Conservation (phyloP, 2,113 vertebrate genomes). For the Gorsachius goisagi region DNA sequence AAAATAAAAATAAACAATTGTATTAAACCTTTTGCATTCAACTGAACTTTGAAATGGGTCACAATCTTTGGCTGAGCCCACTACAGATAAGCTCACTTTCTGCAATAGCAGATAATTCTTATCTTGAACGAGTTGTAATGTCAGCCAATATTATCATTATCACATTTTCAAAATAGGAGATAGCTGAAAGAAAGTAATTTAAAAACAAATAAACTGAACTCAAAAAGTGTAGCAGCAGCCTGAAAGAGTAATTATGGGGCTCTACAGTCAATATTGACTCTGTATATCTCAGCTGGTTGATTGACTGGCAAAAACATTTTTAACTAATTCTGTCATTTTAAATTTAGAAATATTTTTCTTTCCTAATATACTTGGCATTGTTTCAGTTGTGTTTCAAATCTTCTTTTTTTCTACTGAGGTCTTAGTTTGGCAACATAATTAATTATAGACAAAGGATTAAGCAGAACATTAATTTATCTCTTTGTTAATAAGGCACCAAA, state of each 20-base stretch:
- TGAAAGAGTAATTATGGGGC: neutral
- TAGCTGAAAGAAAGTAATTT: constrained; percentile 10
- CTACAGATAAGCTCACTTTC: neutral
- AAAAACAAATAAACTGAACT: constrained; percentile 24
- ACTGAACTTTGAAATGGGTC: constrained; percentile 9
- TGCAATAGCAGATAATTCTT: constrained; percentile 24
- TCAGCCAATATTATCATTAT: constrained; percentile 24
- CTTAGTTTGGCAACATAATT: neutral
- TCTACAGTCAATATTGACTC: neutral
- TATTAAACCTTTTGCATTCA: neutral
- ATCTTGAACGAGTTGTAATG: constrained; percentile 13
- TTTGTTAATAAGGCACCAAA: neutral
- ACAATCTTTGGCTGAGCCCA: neutral
- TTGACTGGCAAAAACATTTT: neutral
- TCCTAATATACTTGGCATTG: neutral
- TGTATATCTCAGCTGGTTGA: neutral
- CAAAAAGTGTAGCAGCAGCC: neutral
- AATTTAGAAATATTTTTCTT: neutral
- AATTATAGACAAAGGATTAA: neutral
- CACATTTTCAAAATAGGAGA: constrained; percentile 11
- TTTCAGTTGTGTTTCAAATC: neutral
- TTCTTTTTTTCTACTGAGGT: neutral
- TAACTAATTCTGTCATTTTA: neutral
- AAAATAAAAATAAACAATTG: neutral
- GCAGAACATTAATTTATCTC: neutral